Evolutionary conservation across 2,888 invertebrate genomes (phyloP), one percentile per base, ranked within the genome.

Genomic region (Dugesia japonica): DNA sequence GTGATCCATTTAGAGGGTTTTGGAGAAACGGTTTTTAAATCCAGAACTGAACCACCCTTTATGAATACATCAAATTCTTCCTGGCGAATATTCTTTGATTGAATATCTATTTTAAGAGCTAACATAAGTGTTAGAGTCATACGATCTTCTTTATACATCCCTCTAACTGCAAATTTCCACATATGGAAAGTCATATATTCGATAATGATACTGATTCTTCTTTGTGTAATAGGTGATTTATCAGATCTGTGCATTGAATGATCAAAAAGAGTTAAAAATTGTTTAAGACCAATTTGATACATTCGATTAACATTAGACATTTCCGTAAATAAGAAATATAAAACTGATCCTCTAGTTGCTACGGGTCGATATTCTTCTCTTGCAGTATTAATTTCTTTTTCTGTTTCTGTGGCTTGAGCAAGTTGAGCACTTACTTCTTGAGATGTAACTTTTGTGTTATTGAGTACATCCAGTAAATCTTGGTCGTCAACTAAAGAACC

Each of bases 401-500:
- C 82, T 13, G 85, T 85, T 79, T 85, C 85, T 0, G 83, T 84
- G 17, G 85, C 84, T 15, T 81, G 83, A 79, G 83, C 82, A 27
- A 85, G 81, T 77, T 85, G 84, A 80, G 84, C 83, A 28, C 81
- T 82, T 42, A 85, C 85, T 73, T 85, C 84, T 56, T 80, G 80
- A 1, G 85, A 82, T 4, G 85, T 85, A 13, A 80, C 79, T 79
- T 85, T 85, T 72, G 85, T 85, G 56, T 80, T 79, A 74, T 83
- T 81, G 17, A 85, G 81, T 28, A 85, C 84, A 76, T 83, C 82
- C 77, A 85, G 84, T 73, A 85, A 80, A 78, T 84, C 83, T 79
- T 85, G 84, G 79, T 85, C 85, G 79, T 85, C 85, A 4, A 85
- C 84, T 56, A 85, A 80, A 0, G 85, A 85, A 13, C 85, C 84